Evolutionary conservation across 2,888 invertebrate genomes (phyloP).

Genomic region (Gymnoscelis rufifasciata): DNA sequence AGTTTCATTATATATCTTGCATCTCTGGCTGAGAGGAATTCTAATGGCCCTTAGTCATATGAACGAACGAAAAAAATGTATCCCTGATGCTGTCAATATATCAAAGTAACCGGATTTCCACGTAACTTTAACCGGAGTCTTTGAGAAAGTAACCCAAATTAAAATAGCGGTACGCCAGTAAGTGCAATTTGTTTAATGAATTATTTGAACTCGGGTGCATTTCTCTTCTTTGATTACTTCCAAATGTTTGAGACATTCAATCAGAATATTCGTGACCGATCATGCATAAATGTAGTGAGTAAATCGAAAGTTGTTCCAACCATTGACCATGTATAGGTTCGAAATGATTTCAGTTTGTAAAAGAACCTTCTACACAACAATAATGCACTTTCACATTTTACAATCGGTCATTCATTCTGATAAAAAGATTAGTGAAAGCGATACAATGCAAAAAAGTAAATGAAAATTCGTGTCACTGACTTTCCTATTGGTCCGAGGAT

Average conservation of each 20-base stretch:
- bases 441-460: constrained; percentile 71
- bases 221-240: constrained; percentile 44
- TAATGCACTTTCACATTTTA: constrained; percentile 70
- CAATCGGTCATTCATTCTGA: constrained; percentile 66
- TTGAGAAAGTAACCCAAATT: constrained; percentile 54
- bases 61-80: constrained; percentile 27
- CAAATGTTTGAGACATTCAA: constrained; percentile 35
- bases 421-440: constrained; percentile 74
- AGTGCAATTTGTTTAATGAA: constrained; percentile 44
- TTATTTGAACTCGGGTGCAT: constrained; percentile 36
- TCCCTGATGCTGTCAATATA: constrained; percentile 29
- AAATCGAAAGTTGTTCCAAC: constrained; percentile 49
- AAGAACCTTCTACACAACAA: constrained; percentile 48
- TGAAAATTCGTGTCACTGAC: constrained; percentile 75
- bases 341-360: constrained; percentile 45
- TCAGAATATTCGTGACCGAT: constrained; percentile 43
- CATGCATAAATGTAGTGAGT: constrained; percentile 43
- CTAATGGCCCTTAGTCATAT: constrained; percentile 25
- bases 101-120: constrained; percentile 27
- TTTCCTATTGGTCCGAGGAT: constrained; percentile 62
- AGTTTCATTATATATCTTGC: not conserved
- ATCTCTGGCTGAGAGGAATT: constrained; percentile 14
- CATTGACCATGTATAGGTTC: constrained; percentile 49
- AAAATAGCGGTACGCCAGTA: constrained; percentile 44
- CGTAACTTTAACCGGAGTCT: constrained; percentile 32